phyloP scores from a whole-genome alignment of 2,888 invertebrate species.

The Lasioglossum leucozonium region DNA sequence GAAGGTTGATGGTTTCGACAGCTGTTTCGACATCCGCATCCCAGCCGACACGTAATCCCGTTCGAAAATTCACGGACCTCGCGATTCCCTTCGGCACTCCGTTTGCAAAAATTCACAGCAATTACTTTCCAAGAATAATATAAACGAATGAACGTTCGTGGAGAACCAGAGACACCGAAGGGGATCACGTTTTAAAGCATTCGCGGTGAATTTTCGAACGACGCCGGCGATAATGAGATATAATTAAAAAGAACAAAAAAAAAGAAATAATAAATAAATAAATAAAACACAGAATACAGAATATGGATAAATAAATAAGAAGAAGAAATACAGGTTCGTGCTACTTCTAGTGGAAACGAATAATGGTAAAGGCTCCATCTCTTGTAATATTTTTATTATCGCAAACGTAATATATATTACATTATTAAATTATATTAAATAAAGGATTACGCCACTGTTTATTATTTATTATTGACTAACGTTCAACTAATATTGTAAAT shows the following conservation, averaged over 20 bases:
- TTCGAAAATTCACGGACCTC: conserved; percentile 60
- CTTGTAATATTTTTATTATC: conserved; percentile 84
- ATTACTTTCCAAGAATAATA: neutral
- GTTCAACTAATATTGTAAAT: conserved; percentile 84
- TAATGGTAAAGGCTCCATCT: conserved; percentile 82
- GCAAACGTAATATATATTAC: conserved; percentile 79
- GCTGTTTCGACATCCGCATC: conserved; percentile 72
- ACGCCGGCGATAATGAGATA: conserved; percentile 47
- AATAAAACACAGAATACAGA: conserved; percentile 1
- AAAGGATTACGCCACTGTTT: conserved; percentile 83
- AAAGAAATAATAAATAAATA: neutral
- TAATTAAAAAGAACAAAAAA: conserved; percentile 29
- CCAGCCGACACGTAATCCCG: conserved; percentile 62
- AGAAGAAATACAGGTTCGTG: conserved; percentile 62
- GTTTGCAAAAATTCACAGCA: neutral
- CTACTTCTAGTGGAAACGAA: conserved; percentile 73
- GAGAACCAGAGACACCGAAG: conserved; percentile 13
- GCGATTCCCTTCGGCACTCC: conserved; percentile 6
- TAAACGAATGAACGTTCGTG: neutral
- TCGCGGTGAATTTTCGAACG: conserved; percentile 59
- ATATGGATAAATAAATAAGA: conserved; percentile 14
- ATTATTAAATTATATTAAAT: conserved; percentile 78
- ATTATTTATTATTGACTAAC: conserved; percentile 84
- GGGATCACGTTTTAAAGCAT: neutral
- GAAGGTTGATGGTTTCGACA: conserved; percentile 75